Evolutionary conservation across 2,888 invertebrate species (phyloP).

Genomic region (Sphecodes monilicornis): DNA sequence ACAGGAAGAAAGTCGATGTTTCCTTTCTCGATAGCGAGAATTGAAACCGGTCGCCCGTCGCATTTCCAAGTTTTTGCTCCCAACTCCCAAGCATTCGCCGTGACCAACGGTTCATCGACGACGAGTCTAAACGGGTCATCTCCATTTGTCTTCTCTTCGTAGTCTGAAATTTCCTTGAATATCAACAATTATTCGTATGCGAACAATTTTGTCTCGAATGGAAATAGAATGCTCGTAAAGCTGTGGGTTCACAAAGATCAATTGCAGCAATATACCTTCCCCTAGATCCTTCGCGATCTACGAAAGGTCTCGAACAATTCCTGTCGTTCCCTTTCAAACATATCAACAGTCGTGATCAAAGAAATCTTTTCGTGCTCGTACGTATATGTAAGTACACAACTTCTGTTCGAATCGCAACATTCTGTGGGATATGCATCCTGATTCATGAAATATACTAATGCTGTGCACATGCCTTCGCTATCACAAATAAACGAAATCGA

Average conservation of each 20-base stretch:
- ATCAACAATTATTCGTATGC: not conserved
- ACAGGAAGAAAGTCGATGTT: constrained; percentile 66
- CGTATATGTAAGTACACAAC: too few species aligned
- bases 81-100: constrained; percentile 36
- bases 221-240: not conserved
- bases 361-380: too few species aligned
- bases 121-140: constrained; percentile 71
- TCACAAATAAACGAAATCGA: not conserved
- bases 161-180: constrained; percentile 24
- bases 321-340: too few species aligned
- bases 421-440: not conserved
- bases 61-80: constrained; percentile 72
- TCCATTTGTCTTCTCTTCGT: constrained; percentile 39
- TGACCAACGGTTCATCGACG: constrained; percentile 69
- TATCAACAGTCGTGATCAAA: too few species aligned
- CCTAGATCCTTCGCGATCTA: too few species aligned
- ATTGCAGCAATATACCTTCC: too few species aligned
- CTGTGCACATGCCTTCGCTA: not conserved
- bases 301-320: too few species aligned
- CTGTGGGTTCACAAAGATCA: too few species aligned
- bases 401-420: too few species aligned
- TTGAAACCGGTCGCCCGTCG: constrained; percentile 76
- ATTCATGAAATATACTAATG: not conserved
- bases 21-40: constrained; percentile 74
- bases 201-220: not conserved